These are phyloP conservation scores for Alauda arvensis DNA, from an alignment of 2,797 vertebrate genomes.

Conservation along the genomic window DNA sequence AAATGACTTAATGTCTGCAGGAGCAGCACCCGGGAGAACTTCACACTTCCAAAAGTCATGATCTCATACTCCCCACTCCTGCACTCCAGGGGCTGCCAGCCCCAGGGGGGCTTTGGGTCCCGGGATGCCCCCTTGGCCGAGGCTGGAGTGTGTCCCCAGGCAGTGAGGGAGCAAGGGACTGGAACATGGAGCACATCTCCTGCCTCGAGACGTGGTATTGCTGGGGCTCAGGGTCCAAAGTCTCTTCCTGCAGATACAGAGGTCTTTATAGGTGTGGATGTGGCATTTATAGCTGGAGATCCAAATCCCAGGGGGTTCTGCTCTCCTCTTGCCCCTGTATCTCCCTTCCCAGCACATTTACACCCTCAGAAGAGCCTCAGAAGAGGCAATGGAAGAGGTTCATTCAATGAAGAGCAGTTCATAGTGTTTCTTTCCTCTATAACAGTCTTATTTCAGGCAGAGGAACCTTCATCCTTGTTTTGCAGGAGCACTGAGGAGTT, in stretches of 20 bases:
- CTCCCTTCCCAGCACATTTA: neutral
- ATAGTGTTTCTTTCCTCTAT: neutral
- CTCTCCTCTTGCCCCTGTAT: neutral
- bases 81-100: neutral
- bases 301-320: neutral
- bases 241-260: neutral
- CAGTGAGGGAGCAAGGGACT: fast-evolving
- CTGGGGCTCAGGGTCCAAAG: neutral
- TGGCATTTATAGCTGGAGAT: neutral
- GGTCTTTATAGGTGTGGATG: too few species aligned
- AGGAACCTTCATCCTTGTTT: neutral
- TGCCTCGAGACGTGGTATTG: fast-evolving
- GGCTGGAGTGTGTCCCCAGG: neutral
- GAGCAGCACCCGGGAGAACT: neutral
- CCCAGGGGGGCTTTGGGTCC: neutral
- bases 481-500: neutral
- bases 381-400: neutral
- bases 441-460: neutral
- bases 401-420: neutral
- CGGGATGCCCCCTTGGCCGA: neutral
- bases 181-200: neutral
- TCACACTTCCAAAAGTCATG: slow-evolving; percentile 21
- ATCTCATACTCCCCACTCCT: neutral
- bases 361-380: neutral
- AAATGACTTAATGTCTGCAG: slow-evolving; percentile 59